Evolutionary conservation across 2,888 invertebrate species (phyloP).

Genomic region (Tenthredo livida): DNA sequence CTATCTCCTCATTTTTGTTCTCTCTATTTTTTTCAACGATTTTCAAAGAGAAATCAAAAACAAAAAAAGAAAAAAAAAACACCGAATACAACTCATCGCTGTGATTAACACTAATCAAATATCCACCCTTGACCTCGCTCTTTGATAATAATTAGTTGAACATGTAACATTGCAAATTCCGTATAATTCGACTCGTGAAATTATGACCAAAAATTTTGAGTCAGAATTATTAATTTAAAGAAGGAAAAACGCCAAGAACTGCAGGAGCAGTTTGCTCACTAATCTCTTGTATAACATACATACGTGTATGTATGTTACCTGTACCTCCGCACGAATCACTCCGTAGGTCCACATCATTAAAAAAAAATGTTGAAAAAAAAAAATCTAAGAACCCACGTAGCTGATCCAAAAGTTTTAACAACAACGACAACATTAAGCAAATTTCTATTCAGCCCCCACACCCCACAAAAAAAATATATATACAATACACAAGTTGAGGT

Average conservation of each 20-base stretch:
- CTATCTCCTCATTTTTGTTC: background rate
- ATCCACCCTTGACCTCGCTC: conserved; percentile 6
- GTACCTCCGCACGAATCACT: conserved; percentile 28
- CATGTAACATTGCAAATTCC: background rate
- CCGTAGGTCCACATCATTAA: background rate
- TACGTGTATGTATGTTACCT: background rate
- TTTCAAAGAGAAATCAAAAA: background rate
- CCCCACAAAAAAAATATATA: conserved; percentile 49
- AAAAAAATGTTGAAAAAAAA: background rate
- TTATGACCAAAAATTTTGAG: background rate
- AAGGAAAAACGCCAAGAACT: background rate
- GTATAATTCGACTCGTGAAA: conserved; percentile 9
- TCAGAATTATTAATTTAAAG: background rate
- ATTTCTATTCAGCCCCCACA: conserved; percentile 53
- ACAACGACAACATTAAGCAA: conserved; percentile 18
- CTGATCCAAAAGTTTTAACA: conserved; percentile 42
- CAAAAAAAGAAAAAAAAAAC: background rate
- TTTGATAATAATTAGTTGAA: background rate
- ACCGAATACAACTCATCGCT: background rate
- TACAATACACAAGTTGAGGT: conserved; percentile 58
- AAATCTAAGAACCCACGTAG: background rate
- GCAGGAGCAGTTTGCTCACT: background rate
- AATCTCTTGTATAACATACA: background rate
- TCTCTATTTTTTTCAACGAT: background rate
- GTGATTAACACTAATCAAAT: background rate